Evolutionary conservation across 2,888 invertebrate genomes (phyloP).

Genomic region (Acleris sparsana): DNA sequence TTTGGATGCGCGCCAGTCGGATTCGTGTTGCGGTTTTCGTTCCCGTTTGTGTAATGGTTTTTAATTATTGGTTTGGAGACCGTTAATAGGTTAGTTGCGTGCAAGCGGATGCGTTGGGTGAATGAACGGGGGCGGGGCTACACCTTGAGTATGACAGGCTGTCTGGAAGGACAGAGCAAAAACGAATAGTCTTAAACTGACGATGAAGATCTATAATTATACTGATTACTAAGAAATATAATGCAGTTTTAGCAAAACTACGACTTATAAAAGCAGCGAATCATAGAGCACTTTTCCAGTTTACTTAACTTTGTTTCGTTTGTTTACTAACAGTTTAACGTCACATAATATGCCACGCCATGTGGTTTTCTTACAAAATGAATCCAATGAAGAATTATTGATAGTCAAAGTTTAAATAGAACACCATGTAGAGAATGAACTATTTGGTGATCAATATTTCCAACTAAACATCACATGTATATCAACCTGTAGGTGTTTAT

Average conservation of each 20-base stretch:
- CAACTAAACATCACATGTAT: too few relatives aligned
- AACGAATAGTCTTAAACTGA: conserved; percentile 19
- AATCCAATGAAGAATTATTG: too few relatives aligned
- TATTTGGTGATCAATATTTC: too few relatives aligned
- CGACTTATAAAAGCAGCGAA: too few relatives aligned
- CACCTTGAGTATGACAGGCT: conserved; percentile 47
- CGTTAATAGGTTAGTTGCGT: conserved; percentile 63
- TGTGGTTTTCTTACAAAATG: too few relatives aligned
- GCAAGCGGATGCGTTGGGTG: conserved; percentile 47
- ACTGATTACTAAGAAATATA: background rate
- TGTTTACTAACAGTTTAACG: too few relatives aligned
- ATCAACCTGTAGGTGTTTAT: too few relatives aligned
- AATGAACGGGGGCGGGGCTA: conserved; percentile 53
- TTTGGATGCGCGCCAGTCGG: conserved; percentile 77
- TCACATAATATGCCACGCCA: too few relatives aligned
- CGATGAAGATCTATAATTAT: conserved; percentile 16
- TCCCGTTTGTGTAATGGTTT: conserved; percentile 70
- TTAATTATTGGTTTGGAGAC: conserved; percentile 69
- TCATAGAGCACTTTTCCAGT: too few relatives aligned
- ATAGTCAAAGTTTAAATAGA: too few relatives aligned
- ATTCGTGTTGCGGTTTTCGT: conserved; percentile 70
- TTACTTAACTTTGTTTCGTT: too few relatives aligned
- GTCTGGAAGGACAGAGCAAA: conserved; percentile 42
- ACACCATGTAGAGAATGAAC: too few relatives aligned
- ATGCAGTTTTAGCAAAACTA: background rate